Conservation (phyloP, 2,113 vertebrate species). For the Haliaeetus leucogaster region DNA sequence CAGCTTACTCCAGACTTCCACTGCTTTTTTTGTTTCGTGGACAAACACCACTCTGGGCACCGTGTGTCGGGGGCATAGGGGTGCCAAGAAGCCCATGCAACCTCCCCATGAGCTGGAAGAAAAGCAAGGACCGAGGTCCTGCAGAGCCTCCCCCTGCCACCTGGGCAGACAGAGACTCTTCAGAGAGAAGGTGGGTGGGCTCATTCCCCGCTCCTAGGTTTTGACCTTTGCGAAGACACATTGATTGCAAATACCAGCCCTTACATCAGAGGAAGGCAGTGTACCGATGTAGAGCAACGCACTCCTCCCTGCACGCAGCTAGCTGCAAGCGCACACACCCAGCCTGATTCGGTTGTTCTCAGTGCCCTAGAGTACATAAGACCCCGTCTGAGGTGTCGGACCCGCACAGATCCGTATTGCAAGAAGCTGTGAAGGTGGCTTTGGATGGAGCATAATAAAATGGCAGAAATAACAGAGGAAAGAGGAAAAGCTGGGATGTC, state of each 20-base stretch:
- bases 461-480: background rate
- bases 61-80: background rate
- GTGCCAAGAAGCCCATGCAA: background rate
- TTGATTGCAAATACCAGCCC: background rate
- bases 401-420: background rate
- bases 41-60: background rate
- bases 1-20: background rate
- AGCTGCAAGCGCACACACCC: background rate
- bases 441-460: background rate
- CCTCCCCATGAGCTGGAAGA: accelerated
- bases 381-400: background rate
- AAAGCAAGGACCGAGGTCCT: background rate
- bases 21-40: background rate
- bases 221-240: background rate
- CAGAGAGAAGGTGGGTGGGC: background rate
- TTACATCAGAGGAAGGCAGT: background rate
- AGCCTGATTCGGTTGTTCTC: background rate
- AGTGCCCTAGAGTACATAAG: too few relatives aligned
- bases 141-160: background rate
- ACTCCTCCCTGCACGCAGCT: background rate
- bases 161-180: background rate
- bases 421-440: background rate
- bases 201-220: background rate
- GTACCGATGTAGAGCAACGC: background rate
- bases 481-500: background rate